Evolutionary conservation across 2,888 invertebrate species (phyloP), one percentile per base, ranked within the genome.

Genomic region (Tenthredo livida): DNA sequence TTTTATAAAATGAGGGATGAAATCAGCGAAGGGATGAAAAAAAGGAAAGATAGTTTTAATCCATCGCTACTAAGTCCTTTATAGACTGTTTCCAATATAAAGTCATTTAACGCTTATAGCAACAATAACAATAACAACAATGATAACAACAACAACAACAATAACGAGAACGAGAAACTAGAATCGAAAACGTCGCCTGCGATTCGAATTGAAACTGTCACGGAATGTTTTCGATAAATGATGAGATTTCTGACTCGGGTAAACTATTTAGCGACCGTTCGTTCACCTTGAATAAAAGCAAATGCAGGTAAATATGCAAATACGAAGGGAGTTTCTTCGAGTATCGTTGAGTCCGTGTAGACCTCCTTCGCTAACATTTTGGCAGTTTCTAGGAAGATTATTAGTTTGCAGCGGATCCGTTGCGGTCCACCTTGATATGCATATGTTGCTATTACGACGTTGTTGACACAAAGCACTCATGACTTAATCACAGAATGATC

Each of bases 301-400:
- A 47, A 83, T 37, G 61, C 65, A 61, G 40, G 29, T 43, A 29
- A 50, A 29, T 21, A 67, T 50, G 47, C 12, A 65, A 50, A 83
- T 7, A 47, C 80, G 67, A n/a, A 80, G 40, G 25, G 25, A 54
- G 2, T 21, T 61, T 61, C 58, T 40, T 61, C n/a, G 7, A 40
- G 33, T 47, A 43, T 47, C 80, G 67, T 54, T 29, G 43, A 61
- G 47, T 67, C 50, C 47, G 67, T 50, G 70, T 65, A 67, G 15
- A 29, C 43, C 83, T 67, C 67, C n/a, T 61, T 83, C 25, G 43
- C 43, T 61, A 65, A 50, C 65, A 83, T 83, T 83, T 83, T 83
- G 83, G 83, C 83, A 67, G 83, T 83, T 83, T 83, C 47, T 83
- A 67, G 83, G 83, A 83, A 83, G 83, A 83, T 83, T 61, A 80